A percentile compares a stretch with the other conserved stretches of the same genome.
phyloP scores from a whole-genome alignment of 37 sponge, comb jelly and placozoan genomes.

The Tethya wilhelma region DNA sequence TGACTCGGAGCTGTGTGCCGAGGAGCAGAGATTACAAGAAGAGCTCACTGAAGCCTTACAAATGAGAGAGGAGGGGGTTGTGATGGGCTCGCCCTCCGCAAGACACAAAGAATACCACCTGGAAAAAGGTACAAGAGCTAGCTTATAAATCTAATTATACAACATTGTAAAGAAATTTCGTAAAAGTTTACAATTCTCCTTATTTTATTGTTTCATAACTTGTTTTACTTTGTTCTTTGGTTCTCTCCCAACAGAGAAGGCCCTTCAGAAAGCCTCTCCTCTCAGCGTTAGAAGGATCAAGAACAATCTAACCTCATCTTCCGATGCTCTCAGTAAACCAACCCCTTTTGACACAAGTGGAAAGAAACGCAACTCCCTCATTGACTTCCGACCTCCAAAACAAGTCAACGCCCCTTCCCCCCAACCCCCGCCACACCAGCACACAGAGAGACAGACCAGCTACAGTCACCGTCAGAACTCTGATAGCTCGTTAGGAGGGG shows the following conservation, averaged over 20 bases:
- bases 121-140: constrained; percentile 53
- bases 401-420: background rate
- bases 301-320: constrained; percentile 4
- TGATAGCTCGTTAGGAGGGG: background rate
- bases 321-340: too few relatives aligned
- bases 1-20: constrained; percentile 21
- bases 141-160: too few relatives aligned
- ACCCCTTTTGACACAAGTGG: background rate
- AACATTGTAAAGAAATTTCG: too few relatives aligned
- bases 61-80: constrained; percentile 28
- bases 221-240: too few relatives aligned
- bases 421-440: background rate
- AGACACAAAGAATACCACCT: constrained; percentile 7
- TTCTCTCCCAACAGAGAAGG: constrained; percentile 10
- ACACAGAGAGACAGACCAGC: background rate
- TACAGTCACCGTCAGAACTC: background rate
- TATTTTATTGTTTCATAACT: too few relatives aligned
- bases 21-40: constrained; percentile 24
- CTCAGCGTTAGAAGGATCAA: constrained; percentile 8
- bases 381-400: background rate
- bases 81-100: background rate
- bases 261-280: constrained; percentile 28
- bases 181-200: too few relatives aligned
- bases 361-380: constrained; percentile 11
- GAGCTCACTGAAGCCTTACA: background rate